These are phyloP conservation scores for Amphipyra tragopoginis DNA, from an alignment of 2,888 invertebrate genomes.

Conservation along the genomic window DNA sequence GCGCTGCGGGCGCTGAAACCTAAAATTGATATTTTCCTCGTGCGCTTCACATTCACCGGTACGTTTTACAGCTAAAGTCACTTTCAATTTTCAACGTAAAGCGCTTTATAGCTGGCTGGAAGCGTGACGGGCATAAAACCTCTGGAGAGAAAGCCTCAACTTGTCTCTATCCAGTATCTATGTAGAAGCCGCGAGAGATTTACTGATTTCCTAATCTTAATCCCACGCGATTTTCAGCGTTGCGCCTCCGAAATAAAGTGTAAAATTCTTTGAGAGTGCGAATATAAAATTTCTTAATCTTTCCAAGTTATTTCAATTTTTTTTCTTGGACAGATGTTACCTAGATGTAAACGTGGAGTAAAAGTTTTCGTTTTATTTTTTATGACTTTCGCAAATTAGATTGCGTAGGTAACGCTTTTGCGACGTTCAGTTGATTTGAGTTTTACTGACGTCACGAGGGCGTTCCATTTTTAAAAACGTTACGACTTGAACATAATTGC, in stretches of 20 bases:
- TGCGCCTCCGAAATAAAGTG: constrained; percentile 48
- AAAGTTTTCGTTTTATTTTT: constrained; percentile 75
- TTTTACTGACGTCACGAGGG: constrained; percentile 37
- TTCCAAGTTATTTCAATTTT: constrained; percentile 68
- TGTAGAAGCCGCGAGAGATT: constrained; percentile 68
- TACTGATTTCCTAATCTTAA: constrained; percentile 62
- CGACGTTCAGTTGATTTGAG: constrained; percentile 39
- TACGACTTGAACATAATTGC: constrained; percentile 28
- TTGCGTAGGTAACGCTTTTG: constrained; percentile 44
- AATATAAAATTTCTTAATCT: constrained; percentile 69
- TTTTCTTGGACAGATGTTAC: constrained; percentile 74
- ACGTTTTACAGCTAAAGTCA: constrained; percentile 86
- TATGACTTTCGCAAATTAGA: constrained; percentile 67
- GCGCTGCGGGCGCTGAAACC: constrained; percentile 66
- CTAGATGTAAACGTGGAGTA: constrained; percentile 68
- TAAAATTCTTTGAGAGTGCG: constrained; percentile 27
- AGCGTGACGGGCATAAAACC: constrained; percentile 84
- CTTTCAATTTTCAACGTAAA: constrained; percentile 87
- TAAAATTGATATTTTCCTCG: constrained; percentile 79
- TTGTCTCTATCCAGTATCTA: constrained; percentile 72
- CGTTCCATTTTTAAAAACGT: constrained; percentile 41
- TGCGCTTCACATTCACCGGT: constrained; percentile 73
- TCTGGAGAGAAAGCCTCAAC: constrained; percentile 72
- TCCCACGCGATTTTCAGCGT: constrained; percentile 55
- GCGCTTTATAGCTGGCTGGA: constrained; percentile 81